Evolutionary conservation across 2,113 vertebrate species (phyloP).

Genomic region (Hypocryptadius cinnamomeus): DNA sequence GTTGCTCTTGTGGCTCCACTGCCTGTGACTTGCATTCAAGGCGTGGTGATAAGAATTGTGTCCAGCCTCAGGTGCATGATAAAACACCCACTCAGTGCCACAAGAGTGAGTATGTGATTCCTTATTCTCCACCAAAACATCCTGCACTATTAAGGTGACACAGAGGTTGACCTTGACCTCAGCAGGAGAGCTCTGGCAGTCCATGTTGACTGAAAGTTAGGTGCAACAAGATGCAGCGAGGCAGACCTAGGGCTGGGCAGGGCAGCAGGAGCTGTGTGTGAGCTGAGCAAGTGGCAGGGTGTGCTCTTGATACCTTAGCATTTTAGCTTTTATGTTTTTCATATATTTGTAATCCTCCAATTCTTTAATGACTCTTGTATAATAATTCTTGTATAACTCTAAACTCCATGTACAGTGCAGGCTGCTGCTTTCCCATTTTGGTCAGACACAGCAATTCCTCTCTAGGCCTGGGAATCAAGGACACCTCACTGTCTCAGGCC

Average conservation of each 20-base stretch:
- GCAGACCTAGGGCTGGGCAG: not conserved
- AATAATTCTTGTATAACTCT: not conserved
- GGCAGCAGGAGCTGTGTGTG: not conserved
- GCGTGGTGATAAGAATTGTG: not conserved
- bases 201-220: not conserved
- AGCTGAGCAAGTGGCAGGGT: rapidly evolving
- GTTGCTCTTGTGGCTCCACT: not conserved
- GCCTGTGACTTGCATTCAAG: not conserved
- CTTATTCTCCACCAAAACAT: not conserved
- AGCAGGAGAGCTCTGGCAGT: not conserved
- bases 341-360: not conserved
- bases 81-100: not conserved
- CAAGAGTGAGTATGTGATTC: not conserved
- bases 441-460: not conserved
- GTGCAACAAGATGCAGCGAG: not conserved
- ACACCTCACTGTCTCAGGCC: not conserved
- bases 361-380: not conserved
- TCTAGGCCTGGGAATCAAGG: not conserved
- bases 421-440: not conserved
- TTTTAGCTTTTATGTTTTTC: not conserved
- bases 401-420: not conserved
- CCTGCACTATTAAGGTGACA: not conserved
- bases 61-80: not conserved
- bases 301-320: not conserved
- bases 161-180: not conserved